Conservation (phyloP, 2,888 invertebrate species). For the Pheosia tremula region DNA sequence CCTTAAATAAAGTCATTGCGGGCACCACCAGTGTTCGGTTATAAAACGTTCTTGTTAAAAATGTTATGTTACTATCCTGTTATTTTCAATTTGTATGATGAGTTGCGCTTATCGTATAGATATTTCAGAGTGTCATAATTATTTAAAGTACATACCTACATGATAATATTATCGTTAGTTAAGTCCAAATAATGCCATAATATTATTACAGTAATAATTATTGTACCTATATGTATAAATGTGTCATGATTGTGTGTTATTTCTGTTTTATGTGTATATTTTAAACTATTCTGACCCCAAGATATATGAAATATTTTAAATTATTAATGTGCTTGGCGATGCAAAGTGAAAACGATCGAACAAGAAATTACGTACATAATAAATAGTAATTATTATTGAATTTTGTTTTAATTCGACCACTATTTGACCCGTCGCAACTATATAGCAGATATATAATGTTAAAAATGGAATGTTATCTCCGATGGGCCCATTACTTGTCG, state of each 20-base stretch:
- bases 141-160: slow-evolving; percentile 1
- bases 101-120: not conserved
- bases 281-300: slow-evolving; percentile 36
- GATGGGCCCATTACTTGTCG: slow-evolving; percentile 63
- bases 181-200: not conserved
- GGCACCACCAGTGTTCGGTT: too few species aligned
- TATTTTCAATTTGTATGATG: not conserved
- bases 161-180: not conserved
- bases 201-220: slow-evolving; percentile 4
- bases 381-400: slow-evolving; percentile 59
- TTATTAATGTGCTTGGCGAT: slow-evolving; percentile 44
- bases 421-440: slow-evolving; percentile 8
- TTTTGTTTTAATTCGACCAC: slow-evolving; percentile 28
- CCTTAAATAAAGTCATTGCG: too few species aligned
- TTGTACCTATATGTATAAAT: slow-evolving; percentile 25
- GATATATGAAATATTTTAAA: slow-evolving; percentile 34
- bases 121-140: slow-evolving; percentile 7
- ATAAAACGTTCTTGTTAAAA: not conserved
- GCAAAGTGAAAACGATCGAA: slow-evolving; percentile 51
- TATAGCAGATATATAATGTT: slow-evolving; percentile 28
- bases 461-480: slow-evolving; percentile 54
- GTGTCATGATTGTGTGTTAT: slow-evolving; percentile 43
- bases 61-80: not conserved
- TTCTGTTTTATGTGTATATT: slow-evolving; percentile 36
- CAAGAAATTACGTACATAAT: slow-evolving; percentile 72